Evolutionary conservation across 2,888 invertebrate genomes (phyloP).

Genomic region (Mesorhabditis spiculigera): DNA sequence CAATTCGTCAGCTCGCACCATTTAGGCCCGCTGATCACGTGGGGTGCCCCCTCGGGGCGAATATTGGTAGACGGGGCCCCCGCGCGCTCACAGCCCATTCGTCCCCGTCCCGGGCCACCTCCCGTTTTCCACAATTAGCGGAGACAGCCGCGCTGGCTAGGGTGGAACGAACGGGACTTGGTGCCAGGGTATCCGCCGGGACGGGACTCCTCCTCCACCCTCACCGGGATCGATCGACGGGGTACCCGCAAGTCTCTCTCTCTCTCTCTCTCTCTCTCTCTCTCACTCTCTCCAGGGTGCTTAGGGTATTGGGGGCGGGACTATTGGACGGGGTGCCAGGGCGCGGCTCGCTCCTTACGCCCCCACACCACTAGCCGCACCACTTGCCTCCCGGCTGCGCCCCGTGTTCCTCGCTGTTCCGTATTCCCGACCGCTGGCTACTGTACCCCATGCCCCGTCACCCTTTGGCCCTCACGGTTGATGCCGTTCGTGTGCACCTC

Average conservation of each 20-base stretch:
- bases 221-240: no score
- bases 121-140: background rate
- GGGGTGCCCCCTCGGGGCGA: no score
- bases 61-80: no score
- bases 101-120: no score
- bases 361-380: background rate
- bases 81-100: no score
- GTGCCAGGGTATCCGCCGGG: background rate
- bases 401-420: background rate
- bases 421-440: background rate
- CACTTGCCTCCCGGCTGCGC: background rate
- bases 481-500: conserved; percentile 5
- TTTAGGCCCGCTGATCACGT: no score
- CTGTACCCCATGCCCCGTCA: background rate
- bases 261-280: conserved; percentile 1
- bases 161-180: background rate
- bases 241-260: no score
- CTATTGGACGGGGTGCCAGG: background rate
- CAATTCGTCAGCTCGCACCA: no score
- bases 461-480: background rate
- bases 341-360: background rate
- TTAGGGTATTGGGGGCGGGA: background rate
- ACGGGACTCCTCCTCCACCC: no score
- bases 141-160: background rate
- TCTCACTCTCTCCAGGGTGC: background rate